Base-by-base conservation (phyloP, 2,113 vertebrate species). In the Cercocebus atys region DNA sequence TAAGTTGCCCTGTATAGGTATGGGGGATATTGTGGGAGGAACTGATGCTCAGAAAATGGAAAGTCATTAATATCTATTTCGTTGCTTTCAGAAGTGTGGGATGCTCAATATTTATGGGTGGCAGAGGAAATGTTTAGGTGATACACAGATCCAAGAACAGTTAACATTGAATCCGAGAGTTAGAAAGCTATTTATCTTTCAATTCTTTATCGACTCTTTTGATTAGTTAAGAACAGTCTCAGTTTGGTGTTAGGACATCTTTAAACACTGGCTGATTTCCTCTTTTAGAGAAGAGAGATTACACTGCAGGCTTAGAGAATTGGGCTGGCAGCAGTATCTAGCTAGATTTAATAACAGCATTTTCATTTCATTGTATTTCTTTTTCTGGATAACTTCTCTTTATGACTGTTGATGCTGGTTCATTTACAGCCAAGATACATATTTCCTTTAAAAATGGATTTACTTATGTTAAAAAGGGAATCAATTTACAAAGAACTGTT, bases 191-290 rank as follows among this genome's bases (percentile, higher is more conserved):
- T 96, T 93, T 91, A 85, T 88, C 94, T 94, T 97, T 90, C 81
- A 55, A 7, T 68, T 94, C 88, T 94, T 88, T 93, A 97, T 90
- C 8, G 76, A 55, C 64, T 78, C 45, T 92, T 93, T 93, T 84
- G 95, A 96, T 94, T 78, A 94, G 90, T 96, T 97, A 81, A 94
- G 84, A 97, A 38, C 92, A 94, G 64, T 68, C 76, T 88, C 52
- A 17, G 84, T 80, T 80, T 92, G 87, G 45, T 72, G 90, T n/a
- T 61, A 6, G 23, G 22, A 8, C 16, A 25, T 86, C 76, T 98
- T 88, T 78, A 90, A 89, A 89, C 35, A 40, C 75, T 57, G 47
- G 86, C 82, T 75, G 38, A 88, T 61, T 81, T 88, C 72, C 68
- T 64, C 88, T 80, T 95, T 89, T 40, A 59, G 84, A 79, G 87